Evolutionary conservation across 2,888 invertebrate genomes (phyloP), one percentile per base, ranked within the genome.

Genomic region (Serripes groenlandicus): DNA sequence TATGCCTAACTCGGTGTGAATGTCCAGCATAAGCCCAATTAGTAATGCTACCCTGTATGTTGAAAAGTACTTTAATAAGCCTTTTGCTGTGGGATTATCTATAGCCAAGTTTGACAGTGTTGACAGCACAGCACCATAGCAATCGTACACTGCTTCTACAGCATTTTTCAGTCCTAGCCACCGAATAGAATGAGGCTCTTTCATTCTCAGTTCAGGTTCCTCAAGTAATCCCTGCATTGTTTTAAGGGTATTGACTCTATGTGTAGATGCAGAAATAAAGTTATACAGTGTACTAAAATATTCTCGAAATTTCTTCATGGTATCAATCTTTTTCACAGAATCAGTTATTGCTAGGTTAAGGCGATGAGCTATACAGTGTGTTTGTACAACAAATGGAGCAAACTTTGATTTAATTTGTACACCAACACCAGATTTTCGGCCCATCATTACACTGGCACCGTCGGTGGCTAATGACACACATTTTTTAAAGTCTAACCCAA

Each of bases 91-190:
- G 3, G 72, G 0, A n/a, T n/a, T n/a, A 1, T 85, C 82, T 28
- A 84, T 81, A 7, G 88, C 77, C 73, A 78, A 75, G 0, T 64
- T 68, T 23, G 85, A 82, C 0, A 87, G 32, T 21, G 81, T 83
- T 18, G 81, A 72, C 4, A 88, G 9, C 0, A 87, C 81, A 23
- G 81, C 78, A 1, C 18, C 32, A 56, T 78, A 83, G 9, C 66
- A 71, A 18, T 78, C 73, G 68, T 23, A 86, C 0, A 83, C 88
- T 32, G 85, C 82, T 30, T 69, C 69, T n/a, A 84, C 87, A 28
- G 88, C 83, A 62, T 71, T 64, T 52, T 54, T 72, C 23, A 86
- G 56, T 1, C 84, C 84, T 11, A 85, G 56, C 87, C 87, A 88
- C 18, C 81, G 42, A 11, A 87, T 75, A 11, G 75, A 75, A 71